Evolutionary conservation across 2,888 invertebrate species (phyloP).

Genomic region (Endotricha flammealis): DNA sequence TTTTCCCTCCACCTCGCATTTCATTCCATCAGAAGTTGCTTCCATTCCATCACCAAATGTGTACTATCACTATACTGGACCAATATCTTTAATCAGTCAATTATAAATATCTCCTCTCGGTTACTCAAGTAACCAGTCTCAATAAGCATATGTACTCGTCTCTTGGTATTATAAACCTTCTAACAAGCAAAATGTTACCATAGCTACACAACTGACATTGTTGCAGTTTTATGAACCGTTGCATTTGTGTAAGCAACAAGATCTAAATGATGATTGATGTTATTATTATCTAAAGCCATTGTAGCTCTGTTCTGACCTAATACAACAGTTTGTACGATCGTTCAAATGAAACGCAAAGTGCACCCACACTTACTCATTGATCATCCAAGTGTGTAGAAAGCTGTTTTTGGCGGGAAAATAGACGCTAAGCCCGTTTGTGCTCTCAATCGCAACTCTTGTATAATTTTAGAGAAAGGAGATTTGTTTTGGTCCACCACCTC

Average conservation of each 20-base stretch:
- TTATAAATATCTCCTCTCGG: too few relatives aligned
- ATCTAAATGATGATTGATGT: background rate
- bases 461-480: conserved; percentile 77
- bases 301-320: background rate
- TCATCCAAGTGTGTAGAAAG: conserved; percentile 16
- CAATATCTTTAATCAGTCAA: too few relatives aligned
- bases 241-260: background rate
- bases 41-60: too few relatives aligned
- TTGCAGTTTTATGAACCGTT: background rate
- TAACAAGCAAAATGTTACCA: background rate
- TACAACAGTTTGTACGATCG: conserved; percentile 11
- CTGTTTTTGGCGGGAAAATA: conserved; percentile 45
- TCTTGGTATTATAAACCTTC: background rate
- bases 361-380: background rate
- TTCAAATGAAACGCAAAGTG: background rate
- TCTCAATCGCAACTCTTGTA: conserved; percentile 60
- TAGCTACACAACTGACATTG: background rate
- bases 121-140: background rate
- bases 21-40: too few relatives aligned
- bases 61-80: too few relatives aligned
- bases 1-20: too few relatives aligned
- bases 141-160: background rate
- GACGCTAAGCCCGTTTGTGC: conserved; percentile 36
- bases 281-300: background rate
- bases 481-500: conserved; percentile 74